Evolutionary conservation across 30 jellyfish, hydroid and myxozoan genomes (phyloP), one percentile per base, ranked within the genome.

Genomic region (Haliclystus octoradiatus): DNA sequence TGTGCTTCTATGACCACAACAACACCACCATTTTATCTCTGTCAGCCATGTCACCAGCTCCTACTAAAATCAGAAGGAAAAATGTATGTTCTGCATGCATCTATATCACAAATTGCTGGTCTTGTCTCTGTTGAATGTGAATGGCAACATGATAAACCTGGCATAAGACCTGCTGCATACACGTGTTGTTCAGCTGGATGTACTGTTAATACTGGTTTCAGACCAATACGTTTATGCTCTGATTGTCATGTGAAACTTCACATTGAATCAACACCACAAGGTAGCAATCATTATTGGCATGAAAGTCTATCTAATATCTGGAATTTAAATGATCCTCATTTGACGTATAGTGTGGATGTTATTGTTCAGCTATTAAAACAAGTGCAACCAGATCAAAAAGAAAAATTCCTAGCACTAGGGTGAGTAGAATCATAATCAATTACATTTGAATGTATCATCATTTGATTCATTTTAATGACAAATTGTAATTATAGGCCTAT

Each of bases 11-110:
- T 63, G 26, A 50, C n/a, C 3, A 72, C 70, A 28, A 7, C 62
- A 63, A 78, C 96, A 13, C 96, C 96, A 9, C 96, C 96, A 1
- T 24, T 79, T 25, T 87, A 64, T 57, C 79, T 87, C 13, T 87
- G 96, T 50, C 68, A 67, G 24, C 19, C 67, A 0, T 87, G 96
- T 52, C 75, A 66, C 13, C 79, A 71, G 22, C 47, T 40, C 51
- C 34, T 72, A 32, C 63, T 65, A 52, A 33, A 24, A 31, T 19
- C 65, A 33, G 75, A 62, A 64, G 72, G 92, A n/a, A n/a, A n/a
- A n/a, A n/a, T n/a, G n/a, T n/a, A n/a, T 32, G 29, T 75, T 1
- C 33, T 87, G 66, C 80, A 69, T 50, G 77, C 76, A 3, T 83
- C 79, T 28, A 74, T 87, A 28, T 50, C 74, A 2, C 94, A 87